Base-by-base conservation (phyloP, 1,140 invertebrate genomes). In the Chlorops oryzae region DNA sequence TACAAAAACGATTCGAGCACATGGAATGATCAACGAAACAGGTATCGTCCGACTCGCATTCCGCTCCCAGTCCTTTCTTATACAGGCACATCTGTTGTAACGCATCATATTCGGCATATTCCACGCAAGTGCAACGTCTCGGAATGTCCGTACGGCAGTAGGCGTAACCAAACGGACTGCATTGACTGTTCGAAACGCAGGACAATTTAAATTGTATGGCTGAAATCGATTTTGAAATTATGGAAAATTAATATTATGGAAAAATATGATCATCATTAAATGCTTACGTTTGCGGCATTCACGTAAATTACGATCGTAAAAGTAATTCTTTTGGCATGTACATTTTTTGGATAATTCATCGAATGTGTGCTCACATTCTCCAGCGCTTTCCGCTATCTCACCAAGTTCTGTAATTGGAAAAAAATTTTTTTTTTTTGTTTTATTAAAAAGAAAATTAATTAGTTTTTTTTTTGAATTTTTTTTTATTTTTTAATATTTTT, bases 1-100 rank as follows among this genome's bases (percentile, higher is more conserved):
- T 55, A 50, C 76, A 78, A 17, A 32, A 27, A 3, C 69, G 70
- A 12, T 64, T 59, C 7, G 59, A 58, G 52, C 77, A 78, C 5
- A 70, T 59, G 0, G 75, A 62, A 57, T 78, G 62, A 2, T 58
- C 56, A 1, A 73, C 68, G 0, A 57, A 51, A 43, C 70, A 72
- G 21, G 46, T 57, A 37, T 69, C 61, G 27, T 61, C 60, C 3
- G 62, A 58, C 24, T 65, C 58, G 44, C 70, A 72, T 38, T 65
- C 59, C 15, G 58, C 63, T 0, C 69, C 70, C 40, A 72, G 32
- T 12, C 69, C 69, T 21, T 63, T 47, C 32, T 59, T 65, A 17
- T 62, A 66, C 13, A 64, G 56, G 38, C 69, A 72, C 10, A 72
- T 48, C 50, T 72, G 63, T n/a, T 47, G 57, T 18, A 62, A 56